Conservation (phyloP, 2,797 vertebrate species). For the Crotalus adamanteus region DNA sequence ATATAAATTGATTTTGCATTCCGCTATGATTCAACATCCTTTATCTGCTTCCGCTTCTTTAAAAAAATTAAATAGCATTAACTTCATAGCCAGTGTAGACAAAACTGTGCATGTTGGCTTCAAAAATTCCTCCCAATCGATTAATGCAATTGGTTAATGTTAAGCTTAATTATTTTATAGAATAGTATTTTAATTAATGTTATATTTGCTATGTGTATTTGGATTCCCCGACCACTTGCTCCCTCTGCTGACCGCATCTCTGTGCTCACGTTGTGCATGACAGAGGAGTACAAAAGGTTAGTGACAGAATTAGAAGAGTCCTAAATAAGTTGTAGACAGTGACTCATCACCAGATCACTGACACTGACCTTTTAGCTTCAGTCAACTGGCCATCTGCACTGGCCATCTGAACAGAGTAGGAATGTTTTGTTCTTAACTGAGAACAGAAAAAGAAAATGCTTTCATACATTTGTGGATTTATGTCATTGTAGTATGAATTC, state of each 20-base stretch:
- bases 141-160: background rate
- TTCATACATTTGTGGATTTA: constrained; percentile 41
- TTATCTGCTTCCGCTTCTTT: background rate
- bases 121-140: constrained; percentile 43
- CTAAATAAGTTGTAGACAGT: constrained; percentile 60
- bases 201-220: background rate
- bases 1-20: background rate
- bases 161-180: background rate
- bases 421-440: constrained; percentile 70
- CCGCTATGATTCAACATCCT: background rate
- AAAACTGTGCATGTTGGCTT: constrained; percentile 18
- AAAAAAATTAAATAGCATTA: background rate
- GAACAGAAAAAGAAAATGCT: constrained; percentile 50
- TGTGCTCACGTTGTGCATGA: constrained; percentile 52
- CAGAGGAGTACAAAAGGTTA: constrained; percentile 1
- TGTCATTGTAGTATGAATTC: constrained; percentile 67
- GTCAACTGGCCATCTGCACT: constrained; percentile 73
- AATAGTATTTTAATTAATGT: background rate
- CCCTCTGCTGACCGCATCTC: background rate
- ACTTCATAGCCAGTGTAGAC: background rate
- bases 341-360: constrained; percentile 73
- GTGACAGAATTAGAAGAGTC: constrained; percentile 42
- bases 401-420: constrained; percentile 61
- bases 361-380: constrained; percentile 63
- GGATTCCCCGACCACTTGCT: background rate